Evolutionary conservation across 2,888 invertebrate genomes (phyloP), one percentile per base, ranked within the genome.

Genomic region (Ormyrus rosae): DNA sequence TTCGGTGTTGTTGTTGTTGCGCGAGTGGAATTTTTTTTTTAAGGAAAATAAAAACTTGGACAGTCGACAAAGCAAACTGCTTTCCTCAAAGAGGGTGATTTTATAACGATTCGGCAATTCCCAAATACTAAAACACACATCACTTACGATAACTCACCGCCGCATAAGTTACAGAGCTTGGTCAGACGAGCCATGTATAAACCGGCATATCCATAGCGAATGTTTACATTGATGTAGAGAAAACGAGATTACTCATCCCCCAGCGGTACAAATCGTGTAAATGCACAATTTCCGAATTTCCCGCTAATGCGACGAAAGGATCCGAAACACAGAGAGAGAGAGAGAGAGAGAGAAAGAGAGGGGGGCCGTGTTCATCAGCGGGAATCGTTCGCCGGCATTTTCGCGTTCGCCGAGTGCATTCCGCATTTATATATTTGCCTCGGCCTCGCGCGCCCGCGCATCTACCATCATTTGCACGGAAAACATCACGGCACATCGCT

Each of bases 401-500:
- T 58, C 50, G 50, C 0, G 60, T 50, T 4, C 13, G 63, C 46
- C 11, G 55, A 9, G 51, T 61, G 71, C 46, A 63, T 73, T 34
- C n/a, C 45, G 48, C 46, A 55, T 65, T 68, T 78, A 78, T 82
- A 83, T 79, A 81, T 84, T 83, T 84, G 78, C 72, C 72, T 34
- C 74, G 82, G 74, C 61, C 34, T 34, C 34, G 34, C 34, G 34
- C 34, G 34, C 34, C 13, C 46, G 53, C n/a, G 51, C n/a, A 13
- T 81, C 81, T 79, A 82, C 83, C 83, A 82, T 85, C 79, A 81
- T 81, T 83, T 83, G 67, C 55, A 60, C n/a, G 73, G 83, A 82
- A 86, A 86, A 86, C 84, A 83, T 82, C 84, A 83, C 84, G 80
- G 82, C 81, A 80, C 55, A 46, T 69, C 60, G 51, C 67, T 45